phyloP scores from a whole-genome alignment of 2,113 vertebrate species.

The Anser cygnoides region DNA sequence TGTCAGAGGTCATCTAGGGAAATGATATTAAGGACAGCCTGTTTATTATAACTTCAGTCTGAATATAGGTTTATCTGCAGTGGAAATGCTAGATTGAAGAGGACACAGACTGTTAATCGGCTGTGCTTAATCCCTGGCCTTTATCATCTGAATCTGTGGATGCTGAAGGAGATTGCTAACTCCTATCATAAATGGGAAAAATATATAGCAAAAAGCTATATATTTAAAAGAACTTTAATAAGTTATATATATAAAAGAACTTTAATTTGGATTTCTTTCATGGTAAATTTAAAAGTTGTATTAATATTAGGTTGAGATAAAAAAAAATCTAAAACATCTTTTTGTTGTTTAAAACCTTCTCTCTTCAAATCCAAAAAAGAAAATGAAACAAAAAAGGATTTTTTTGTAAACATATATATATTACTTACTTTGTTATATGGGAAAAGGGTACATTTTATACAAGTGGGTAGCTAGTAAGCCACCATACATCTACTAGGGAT shows the following conservation, averaged over 20 bases:
- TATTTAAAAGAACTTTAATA: not conserved
- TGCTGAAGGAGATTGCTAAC: conserved; percentile 36
- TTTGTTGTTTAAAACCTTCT: not conserved
- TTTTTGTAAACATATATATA: not conserved
- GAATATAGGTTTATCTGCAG: conserved; percentile 53
- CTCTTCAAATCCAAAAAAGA: not conserved
- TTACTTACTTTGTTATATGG: not conserved
- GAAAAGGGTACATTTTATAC: not conserved
- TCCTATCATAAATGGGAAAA: not conserved
- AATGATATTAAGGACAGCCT: conserved; percentile 73
- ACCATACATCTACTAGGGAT: not conserved
- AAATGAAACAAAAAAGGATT: not conserved
- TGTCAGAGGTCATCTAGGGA: conserved; percentile 62
- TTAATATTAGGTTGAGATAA: not conserved
- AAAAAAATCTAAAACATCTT: not conserved
- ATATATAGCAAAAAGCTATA: not conserved
- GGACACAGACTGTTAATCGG: conserved; percentile 43
- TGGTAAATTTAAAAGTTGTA: not conserved
- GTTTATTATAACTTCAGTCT: conserved; percentile 65
- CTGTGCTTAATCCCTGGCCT: conserved; percentile 56
- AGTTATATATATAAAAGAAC: not conserved
- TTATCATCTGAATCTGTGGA: conserved; percentile 42
- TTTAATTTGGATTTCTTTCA: not conserved
- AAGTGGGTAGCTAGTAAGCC: not conserved
- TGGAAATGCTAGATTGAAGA: conserved; percentile 51